Evolutionary conservation across 1,140 invertebrate species (phyloP).

Genomic region (Drosophila melanica): DNA sequence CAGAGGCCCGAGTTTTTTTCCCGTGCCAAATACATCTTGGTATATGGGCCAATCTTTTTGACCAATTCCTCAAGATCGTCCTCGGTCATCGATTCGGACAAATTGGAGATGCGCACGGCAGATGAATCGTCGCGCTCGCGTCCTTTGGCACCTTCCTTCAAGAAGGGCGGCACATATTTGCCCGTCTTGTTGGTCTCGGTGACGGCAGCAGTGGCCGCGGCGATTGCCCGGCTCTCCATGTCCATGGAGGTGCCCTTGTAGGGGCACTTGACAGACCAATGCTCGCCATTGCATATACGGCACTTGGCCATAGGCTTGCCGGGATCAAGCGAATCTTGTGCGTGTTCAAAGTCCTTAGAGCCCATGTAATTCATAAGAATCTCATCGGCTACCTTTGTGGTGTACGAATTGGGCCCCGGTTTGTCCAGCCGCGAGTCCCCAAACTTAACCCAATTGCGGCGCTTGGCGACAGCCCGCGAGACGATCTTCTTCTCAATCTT

Average conservation of each 20-base stretch:
- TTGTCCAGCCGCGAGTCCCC: slow-evolving; percentile 95
- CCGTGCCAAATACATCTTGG: slow-evolving; percentile 94
- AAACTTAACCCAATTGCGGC: slow-evolving; percentile 98
- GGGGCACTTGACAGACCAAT: slow-evolving; percentile 98
- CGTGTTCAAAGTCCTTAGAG: slow-evolving; percentile 92
- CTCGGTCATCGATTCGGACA: slow-evolving; percentile 98
- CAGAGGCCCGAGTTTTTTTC: slow-evolving; percentile 92
- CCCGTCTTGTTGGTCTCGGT: slow-evolving; percentile 84
- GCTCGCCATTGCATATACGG: slow-evolving; percentile 96
- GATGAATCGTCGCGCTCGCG: slow-evolving; percentile 90
- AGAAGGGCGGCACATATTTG: slow-evolving; percentile 93
- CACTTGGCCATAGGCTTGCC: slow-evolving; percentile 92
- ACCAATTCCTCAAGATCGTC: slow-evolving; percentile 98
- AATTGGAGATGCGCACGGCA: slow-evolving; percentile 98
- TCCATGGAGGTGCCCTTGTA: slow-evolving; percentile 95
- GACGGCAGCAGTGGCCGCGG: slow-evolving; percentile 55
- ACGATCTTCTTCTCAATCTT: slow-evolving; percentile 96
- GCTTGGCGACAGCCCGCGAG: slow-evolving; percentile 94
- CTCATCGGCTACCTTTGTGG: slow-evolving; percentile 97
- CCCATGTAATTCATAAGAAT: slow-evolving; percentile 96
- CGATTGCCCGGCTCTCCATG: slow-evolving; percentile 76
- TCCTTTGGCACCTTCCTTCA: slow-evolving; percentile 92
- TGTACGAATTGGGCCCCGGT: slow-evolving; percentile 97
- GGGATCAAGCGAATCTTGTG: slow-evolving; percentile 88
- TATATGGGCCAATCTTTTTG: slow-evolving; percentile 85